Percentiles rank a stretch among this genome's conserved stretches.
Conservation (phyloP, 2,113 vertebrate species). For the Spea bombifrons region DNA sequence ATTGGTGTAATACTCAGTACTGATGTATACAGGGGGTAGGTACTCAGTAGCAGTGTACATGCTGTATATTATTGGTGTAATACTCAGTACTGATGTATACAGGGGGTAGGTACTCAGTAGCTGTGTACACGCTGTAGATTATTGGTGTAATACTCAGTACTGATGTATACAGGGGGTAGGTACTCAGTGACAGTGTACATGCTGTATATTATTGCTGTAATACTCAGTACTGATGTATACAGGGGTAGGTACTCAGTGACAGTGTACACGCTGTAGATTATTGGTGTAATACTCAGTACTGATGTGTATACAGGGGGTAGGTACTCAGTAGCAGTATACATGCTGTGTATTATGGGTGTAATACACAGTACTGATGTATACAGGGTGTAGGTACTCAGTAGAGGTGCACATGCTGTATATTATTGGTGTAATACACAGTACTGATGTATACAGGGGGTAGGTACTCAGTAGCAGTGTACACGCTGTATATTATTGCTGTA, state of each 20-base stretch:
- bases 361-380: not conserved
- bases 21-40: no score
- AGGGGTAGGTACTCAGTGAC: no score
- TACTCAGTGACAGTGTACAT: no score
- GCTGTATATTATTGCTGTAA: not conserved
- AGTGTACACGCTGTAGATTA: no score
- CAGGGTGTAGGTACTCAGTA: no score
- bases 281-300: not conserved
- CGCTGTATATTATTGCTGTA: no score
- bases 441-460: not conserved
- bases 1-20: not conserved
- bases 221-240: not conserved
- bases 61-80: not conserved
- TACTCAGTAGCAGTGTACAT: no score
- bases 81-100: not conserved
- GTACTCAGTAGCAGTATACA: no score
- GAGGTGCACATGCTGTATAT: not conserved
- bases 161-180: no score
- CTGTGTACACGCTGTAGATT: no score
- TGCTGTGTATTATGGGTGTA: not conserved
- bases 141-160: not conserved
- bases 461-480: no score
- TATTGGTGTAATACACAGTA: not conserved
- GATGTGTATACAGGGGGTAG: no score
- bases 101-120: not conserved